These are phyloP conservation scores for Parambassis ranga DNA, from an alignment of 2,797 vertebrate genomes.

Conservation along the genomic window DNA sequence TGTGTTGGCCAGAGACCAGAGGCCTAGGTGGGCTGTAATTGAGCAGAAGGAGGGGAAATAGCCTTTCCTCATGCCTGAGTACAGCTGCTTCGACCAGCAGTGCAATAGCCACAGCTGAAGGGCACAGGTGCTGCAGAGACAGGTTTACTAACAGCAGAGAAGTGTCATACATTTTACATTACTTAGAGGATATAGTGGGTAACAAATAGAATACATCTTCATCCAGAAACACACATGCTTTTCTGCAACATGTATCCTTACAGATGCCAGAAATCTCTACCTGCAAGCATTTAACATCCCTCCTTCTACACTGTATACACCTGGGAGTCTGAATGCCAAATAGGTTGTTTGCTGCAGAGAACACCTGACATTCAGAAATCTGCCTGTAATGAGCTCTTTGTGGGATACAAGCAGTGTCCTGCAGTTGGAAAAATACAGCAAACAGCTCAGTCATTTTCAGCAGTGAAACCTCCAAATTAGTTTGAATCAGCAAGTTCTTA, in stretches of 20 bases:
- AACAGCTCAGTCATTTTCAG: background rate
- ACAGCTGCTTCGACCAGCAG: constrained; percentile 64
- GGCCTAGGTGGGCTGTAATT: constrained; percentile 71
- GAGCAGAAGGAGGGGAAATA: constrained; percentile 43
- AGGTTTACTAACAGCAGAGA: constrained; percentile 13
- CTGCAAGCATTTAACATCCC: constrained; percentile 26
- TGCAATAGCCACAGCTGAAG: constrained; percentile 60
- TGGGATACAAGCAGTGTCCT: background rate
- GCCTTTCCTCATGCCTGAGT: constrained; percentile 58
- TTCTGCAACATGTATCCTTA: background rate
- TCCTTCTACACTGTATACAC: constrained; percentile 22
- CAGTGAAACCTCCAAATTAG: background rate
- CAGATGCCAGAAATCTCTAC: constrained; percentile 7
- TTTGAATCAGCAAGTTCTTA: background rate
- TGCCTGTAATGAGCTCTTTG: constrained; percentile 35
- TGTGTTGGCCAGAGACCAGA: constrained; percentile 58
- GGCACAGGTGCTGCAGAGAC: constrained; percentile 64
- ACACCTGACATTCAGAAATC: constrained; percentile 14
- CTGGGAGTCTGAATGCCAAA: constrained; percentile 19
- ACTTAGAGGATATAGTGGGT: constrained; percentile 1
- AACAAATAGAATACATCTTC: background rate
- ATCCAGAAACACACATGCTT: background rate
- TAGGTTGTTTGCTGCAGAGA: constrained; percentile 19
- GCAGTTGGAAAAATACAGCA: background rate
- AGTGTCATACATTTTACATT: constrained; percentile 10